Conservation (phyloP, 2,113 vertebrate genomes). For the Myrmophylax atrothorax region DNA sequence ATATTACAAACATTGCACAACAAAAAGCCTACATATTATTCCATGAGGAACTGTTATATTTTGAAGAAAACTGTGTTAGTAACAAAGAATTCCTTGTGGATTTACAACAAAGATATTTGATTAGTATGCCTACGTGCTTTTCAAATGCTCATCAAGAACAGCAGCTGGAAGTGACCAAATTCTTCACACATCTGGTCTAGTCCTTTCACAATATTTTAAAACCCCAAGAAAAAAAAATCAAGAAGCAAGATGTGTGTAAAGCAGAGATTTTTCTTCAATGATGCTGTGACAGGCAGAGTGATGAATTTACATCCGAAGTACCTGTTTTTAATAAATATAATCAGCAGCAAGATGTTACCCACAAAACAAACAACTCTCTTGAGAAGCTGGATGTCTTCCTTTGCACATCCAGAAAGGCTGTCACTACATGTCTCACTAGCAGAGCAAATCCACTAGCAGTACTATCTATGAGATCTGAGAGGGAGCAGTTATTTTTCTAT, state of each 20-base stretch:
- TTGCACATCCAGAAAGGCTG: not conserved
- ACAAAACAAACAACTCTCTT: not conserved
- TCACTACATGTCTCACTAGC: not conserved
- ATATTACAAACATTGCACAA: conserved; percentile 31
- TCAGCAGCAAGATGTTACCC: not conserved
- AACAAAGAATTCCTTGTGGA: conserved; percentile 38
- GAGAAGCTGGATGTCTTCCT: not conserved
- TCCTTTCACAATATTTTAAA: conserved; percentile 19
- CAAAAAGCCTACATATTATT: conserved; percentile 28
- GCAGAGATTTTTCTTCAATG: not conserved
- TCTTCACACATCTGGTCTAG: conserved; percentile 40
- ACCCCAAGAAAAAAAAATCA: not conserved
- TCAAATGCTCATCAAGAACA: not conserved
- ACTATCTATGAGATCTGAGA: not conserved
- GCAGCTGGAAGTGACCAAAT: conserved; percentile 52
- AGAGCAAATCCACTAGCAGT: not conserved
- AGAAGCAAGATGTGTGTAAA: not conserved
- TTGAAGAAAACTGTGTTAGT: conserved; percentile 24
- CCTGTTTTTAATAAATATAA: not conserved
- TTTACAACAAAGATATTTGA: conserved; percentile 34
- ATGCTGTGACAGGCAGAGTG: not conserved
- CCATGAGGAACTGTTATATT: not conserved
- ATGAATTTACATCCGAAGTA: not conserved
- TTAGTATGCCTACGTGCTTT: conserved; percentile 44
- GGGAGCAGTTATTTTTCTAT: not conserved